Conservation (phyloP, 2,797 vertebrate genomes). For the Pseudochromis fuscus region DNA sequence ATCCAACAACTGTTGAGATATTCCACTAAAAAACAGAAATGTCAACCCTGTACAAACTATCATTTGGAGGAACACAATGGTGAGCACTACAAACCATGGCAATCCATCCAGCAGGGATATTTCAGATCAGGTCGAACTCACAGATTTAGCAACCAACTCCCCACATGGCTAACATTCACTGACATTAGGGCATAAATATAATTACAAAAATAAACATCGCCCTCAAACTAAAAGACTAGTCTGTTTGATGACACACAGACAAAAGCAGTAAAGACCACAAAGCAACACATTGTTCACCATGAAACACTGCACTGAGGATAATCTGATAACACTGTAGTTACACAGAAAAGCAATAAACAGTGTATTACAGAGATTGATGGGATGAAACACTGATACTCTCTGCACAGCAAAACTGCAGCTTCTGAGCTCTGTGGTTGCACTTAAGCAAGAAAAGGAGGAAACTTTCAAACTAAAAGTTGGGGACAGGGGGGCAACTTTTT, state of each 20-base stretch:
- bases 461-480: conserved; percentile 10
- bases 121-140: not conserved
- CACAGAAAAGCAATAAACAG: conserved; percentile 77
- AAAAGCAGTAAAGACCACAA: conserved; percentile 36
- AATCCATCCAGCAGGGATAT: not conserved
- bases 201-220: conserved; percentile 12
- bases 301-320: conserved; percentile 63
- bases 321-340: conserved; percentile 71
- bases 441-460: conserved; percentile 18
- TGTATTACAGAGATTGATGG: conserved; percentile 72
- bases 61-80: not conserved
- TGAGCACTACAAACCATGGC: not conserved
- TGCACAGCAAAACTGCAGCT: conserved; percentile 38
- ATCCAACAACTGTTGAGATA: not conserved
- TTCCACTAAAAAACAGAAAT: not conserved
- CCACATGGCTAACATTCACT: not conserved
- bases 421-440: not conserved
- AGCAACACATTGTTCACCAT: conserved; percentile 44
- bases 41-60: not conserved
- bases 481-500: not conserved
- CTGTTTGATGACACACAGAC: conserved; percentile 26
- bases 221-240: conserved; percentile 6
- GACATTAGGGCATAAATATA: conserved; percentile 9
- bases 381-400: conserved; percentile 51
- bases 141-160: too few relatives aligned